Base-by-base conservation (phyloP, 2,888 invertebrate species). In the Lasioglossum malachurum region DNA sequence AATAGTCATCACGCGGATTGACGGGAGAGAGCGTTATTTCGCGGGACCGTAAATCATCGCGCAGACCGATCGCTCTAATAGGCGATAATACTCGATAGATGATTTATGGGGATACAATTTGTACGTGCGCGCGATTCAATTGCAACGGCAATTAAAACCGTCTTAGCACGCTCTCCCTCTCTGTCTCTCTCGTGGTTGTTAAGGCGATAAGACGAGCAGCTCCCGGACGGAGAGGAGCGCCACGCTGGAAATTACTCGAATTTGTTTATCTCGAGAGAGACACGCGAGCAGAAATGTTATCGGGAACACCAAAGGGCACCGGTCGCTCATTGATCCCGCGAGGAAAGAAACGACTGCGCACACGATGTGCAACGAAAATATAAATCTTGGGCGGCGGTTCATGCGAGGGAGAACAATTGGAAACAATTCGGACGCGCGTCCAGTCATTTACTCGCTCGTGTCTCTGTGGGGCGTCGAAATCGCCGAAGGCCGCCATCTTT, bases 41-140 rank as follows among this genome's bases (percentile, higher is more conserved):
- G 64, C 67, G 83, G 23, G n/a, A 75, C 23, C 84, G 84, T 83
- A 75, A 80, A 82, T 82, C 80, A 80, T 71, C 60, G 64, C 5
- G 16, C 38, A 10, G 35, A n/a, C 31, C 41, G 73, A 76, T 87
- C 86, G 71, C 23, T 77, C 80, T 74, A 76, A 60, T 76, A 73
- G 79, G 73, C 79, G 85, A 84, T 80, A 84, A 72, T 81, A 27
- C 71, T 69, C 75, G 46, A 67, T 75, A 38, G 84, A 81, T 86
- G 78, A 87, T 87, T 83, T 83, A 87, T 87, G 64, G 67, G 80
- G 49, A 73, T 64, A 75, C 75, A 75, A 87, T 87, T 87, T 87
- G 83, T 82, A 87, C 46, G 73, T 60, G 23, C 44, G 14, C n/a
- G 23, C 77, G 87, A 81, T 79, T 83, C 46, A 87, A 87, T 87